Evolutionary conservation across 2,113 vertebrate species (phyloP).

Genomic region (Salvelinus sp.): DNA sequence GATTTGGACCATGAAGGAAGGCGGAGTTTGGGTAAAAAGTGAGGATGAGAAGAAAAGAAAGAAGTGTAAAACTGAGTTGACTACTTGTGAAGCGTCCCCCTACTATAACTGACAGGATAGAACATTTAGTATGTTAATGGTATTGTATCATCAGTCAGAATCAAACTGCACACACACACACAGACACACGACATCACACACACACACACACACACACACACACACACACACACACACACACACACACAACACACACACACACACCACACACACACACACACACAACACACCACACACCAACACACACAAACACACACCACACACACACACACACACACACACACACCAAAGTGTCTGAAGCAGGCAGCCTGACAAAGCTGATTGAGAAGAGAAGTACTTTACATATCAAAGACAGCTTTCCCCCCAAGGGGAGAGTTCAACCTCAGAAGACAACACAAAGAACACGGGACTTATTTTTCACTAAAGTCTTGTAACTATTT

Average conservation of each 20-base stretch:
- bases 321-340: no score
- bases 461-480: neutral
- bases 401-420: conserved; percentile 55
- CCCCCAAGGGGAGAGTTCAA: conserved; percentile 35
- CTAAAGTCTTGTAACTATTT: neutral
- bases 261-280: no score
- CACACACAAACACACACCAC: no score
- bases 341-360: no score
- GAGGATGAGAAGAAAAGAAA: neutral
- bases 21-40: neutral
- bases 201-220: no score
- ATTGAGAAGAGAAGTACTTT: conserved; percentile 42
- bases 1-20: conserved; percentile 4
- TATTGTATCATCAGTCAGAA: conserved; percentile 29
- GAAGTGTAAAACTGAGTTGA: neutral
- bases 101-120: conserved; percentile 32
- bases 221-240: no score
- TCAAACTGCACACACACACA: no score
- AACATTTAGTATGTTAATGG: conserved; percentile 49
- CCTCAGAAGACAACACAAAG: conserved; percentile 14
- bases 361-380: conserved; percentile 45
- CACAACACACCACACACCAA: no score
- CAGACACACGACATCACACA: no score
- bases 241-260: no score
- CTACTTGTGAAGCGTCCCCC: conserved; percentile 5